Percentiles rank a stretch among this genome's conserved stretches.
Evolutionary conservation across 1,140 invertebrate species (phyloP).

Genomic region (Drosophila bocqueti): DNA sequence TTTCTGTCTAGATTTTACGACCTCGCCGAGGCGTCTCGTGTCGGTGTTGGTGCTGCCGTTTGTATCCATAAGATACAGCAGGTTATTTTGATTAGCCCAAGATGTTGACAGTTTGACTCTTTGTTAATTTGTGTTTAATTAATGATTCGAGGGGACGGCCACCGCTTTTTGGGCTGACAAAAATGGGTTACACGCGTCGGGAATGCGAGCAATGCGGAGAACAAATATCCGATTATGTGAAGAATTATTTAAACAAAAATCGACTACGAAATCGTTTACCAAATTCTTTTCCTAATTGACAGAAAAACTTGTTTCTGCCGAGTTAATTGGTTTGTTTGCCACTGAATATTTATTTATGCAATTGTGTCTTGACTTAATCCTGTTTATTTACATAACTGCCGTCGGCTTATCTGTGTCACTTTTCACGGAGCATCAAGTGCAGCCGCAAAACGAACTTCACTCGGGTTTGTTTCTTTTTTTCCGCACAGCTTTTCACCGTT

Average conservation of each 20-base stretch:
- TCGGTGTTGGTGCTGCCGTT: constrained; percentile 1
- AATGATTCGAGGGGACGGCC: constrained; percentile 43
- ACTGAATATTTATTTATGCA: constrained; percentile 22
- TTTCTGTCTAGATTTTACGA: constrained; percentile 39
- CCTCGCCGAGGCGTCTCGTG: constrained; percentile 4
- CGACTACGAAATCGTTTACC: not conserved
- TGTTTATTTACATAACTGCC: constrained; percentile 22
- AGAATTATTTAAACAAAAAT: not conserved
- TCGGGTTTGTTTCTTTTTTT: not conserved
- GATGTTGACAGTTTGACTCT: constrained; percentile 72
- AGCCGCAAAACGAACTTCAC: not conserved
- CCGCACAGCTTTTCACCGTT: not conserved
- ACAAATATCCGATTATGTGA: constrained; percentile 19
- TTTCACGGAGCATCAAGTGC: constrained; percentile 7
- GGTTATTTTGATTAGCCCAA: constrained; percentile 67
- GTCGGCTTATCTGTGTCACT: constrained; percentile 6
- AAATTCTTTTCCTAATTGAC: constrained; percentile 1
- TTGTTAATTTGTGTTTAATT: constrained; percentile 72
- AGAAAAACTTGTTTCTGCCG: constrained; percentile 9
- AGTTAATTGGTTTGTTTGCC: constrained; percentile 10
- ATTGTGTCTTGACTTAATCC: constrained; percentile 7
- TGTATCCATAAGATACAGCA: constrained; percentile 58
- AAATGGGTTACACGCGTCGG: constrained; percentile 22
- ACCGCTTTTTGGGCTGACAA: not conserved
- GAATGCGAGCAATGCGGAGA: constrained; percentile 8